These are phyloP conservation scores for Harmothoe impar DNA, from an alignment of 2,888 invertebrate species.

Conservation along the genomic window DNA sequence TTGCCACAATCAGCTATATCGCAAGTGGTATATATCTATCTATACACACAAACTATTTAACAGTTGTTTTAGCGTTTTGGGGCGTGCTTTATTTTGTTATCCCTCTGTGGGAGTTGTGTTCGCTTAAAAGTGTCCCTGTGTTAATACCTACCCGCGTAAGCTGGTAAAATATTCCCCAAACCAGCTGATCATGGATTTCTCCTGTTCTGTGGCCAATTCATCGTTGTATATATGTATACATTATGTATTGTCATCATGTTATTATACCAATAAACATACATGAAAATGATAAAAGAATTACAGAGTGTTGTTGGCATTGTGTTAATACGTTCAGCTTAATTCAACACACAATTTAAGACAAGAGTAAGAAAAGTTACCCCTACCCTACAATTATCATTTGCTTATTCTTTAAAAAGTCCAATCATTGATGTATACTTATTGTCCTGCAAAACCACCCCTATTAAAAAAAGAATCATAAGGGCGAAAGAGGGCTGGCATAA, in stretches of 20 bases:
- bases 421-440: too few species aligned
- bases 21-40: neutral
- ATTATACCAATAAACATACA: constrained; percentile 21
- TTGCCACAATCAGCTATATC: neutral
- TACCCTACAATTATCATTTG: too few species aligned
- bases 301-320: neutral
- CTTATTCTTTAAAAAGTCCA: too few species aligned
- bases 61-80: neutral
- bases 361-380: too few species aligned
- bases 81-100: neutral
- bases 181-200: neutral
- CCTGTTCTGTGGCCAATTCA: constrained; percentile 18
- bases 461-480: too few species aligned
- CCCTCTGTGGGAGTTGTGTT: constrained; percentile 14
- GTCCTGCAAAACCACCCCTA: too few species aligned
- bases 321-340: too few species aligned
- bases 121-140: neutral
- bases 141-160: neutral
- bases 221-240: constrained; percentile 54
- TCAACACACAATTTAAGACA: too few species aligned
- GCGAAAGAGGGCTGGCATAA: too few species aligned
- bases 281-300: constrained; percentile 9
- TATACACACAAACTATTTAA: neutral
- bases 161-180: constrained; percentile 7
- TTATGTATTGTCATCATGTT: constrained; percentile 49